Evolutionary conservation across 2,888 invertebrate species (phyloP).

Genomic region (Xestia rhomboidea): DNA sequence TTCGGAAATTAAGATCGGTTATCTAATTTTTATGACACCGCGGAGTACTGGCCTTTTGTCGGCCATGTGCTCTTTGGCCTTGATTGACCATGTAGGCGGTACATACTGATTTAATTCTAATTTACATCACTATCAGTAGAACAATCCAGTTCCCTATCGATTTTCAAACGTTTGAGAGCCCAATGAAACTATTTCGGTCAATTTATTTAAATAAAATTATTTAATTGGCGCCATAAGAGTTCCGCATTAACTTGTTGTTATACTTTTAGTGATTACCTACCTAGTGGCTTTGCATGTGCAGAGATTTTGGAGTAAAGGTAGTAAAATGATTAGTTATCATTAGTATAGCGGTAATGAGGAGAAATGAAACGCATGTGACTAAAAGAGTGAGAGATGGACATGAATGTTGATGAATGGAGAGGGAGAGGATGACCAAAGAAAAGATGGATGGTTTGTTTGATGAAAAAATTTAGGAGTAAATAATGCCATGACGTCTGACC

Average conservation of each 20-base stretch:
- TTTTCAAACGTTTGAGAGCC: constrained; percentile 32
- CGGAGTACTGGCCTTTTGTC: constrained; percentile 34
- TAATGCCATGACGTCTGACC: too few relatives aligned
- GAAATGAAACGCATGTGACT: too few relatives aligned
- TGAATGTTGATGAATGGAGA: too few relatives aligned
- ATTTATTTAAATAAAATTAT: constrained; percentile 29
- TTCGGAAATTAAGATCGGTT: constrained; percentile 39
- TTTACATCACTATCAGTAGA: constrained; percentile 31
- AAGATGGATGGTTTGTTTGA: too few relatives aligned
- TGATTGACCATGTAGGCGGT: constrained; percentile 34
- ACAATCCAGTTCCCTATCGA: constrained; percentile 20
- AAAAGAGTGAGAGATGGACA: too few relatives aligned
- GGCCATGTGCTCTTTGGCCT: constrained; percentile 50
- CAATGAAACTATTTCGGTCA: constrained; percentile 31
- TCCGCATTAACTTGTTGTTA: constrained; percentile 1
- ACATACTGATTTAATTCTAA: constrained; percentile 17
- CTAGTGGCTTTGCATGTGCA: neutral
- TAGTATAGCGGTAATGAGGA: neutral
- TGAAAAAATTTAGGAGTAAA: too few relatives aligned
- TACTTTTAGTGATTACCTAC: neutral
- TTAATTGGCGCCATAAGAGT: neutral
- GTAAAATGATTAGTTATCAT: neutral
- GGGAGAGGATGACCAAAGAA: too few relatives aligned
- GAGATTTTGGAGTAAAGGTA: neutral
- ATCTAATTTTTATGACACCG: constrained; percentile 41